phyloP scores from a whole-genome alignment of 2,113 vertebrate genomes.

The Austrofundulus limnaeus region DNA sequence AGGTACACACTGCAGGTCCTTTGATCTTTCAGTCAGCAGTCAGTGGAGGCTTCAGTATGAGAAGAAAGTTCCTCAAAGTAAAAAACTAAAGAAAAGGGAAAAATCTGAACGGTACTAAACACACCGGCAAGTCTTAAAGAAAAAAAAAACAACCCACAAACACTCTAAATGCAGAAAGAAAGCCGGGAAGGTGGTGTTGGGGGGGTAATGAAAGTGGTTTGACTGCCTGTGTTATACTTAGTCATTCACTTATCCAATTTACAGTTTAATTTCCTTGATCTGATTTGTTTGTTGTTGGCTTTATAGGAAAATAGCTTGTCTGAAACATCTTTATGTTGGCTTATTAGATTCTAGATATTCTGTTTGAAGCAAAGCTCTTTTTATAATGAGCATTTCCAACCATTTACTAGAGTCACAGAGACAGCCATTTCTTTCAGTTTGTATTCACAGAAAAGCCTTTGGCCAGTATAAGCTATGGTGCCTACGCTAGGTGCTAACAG shows the following conservation, averaged over 20 bases:
- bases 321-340: constrained; percentile 2
- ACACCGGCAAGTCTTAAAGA: constrained; percentile 10
- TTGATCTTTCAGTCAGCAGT: constrained; percentile 43
- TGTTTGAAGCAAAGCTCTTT: background rate
- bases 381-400: background rate
- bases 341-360: constrained; percentile 13
- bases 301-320: constrained; percentile 2
- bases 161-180: background rate
- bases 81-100: constrained; percentile 27
- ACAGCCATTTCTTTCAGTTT: background rate
- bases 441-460: background rate
- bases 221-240: constrained; percentile 3
- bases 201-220: constrained; percentile 18
- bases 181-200: no score
- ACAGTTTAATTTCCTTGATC: constrained; percentile 18
- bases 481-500: background rate
- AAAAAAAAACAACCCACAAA: background rate
- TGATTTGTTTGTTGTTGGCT: constrained; percentile 27
- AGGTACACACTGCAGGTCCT: constrained; percentile 35
- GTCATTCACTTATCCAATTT: constrained; percentile 4
- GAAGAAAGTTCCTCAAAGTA: constrained; percentile 8
- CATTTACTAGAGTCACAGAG: background rate
- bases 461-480: background rate
- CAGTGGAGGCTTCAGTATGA: constrained; percentile 21
- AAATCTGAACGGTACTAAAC: constrained; percentile 12